phyloP scores from a whole-genome alignment of 2,888 invertebrate species.

The Steinernema hermaphroditum region DNA sequence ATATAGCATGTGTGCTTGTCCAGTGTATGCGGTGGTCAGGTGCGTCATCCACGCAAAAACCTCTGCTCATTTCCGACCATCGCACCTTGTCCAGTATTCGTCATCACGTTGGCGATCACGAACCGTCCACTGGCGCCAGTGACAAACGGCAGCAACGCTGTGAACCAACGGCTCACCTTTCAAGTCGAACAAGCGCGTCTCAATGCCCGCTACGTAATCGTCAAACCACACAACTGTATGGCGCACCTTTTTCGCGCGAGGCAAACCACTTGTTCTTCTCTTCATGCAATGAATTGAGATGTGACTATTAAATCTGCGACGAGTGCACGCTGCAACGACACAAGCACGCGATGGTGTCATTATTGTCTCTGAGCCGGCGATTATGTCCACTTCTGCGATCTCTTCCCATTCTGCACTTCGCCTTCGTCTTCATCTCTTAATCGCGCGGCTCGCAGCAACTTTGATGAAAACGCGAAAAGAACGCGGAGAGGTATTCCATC shows the following conservation, averaged over 20 bases:
- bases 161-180: neutral
- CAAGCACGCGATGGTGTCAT: conserved; percentile 26
- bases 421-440: neutral
- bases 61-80: too few relatives aligned
- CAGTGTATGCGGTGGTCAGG: too few relatives aligned
- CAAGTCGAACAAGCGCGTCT: neutral
- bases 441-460: conserved; percentile 1
- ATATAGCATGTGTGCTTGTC: too few relatives aligned
- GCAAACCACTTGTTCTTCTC: too few relatives aligned
- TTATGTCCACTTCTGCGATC: conserved; percentile 29
- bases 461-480: neutral
- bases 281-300: too few relatives aligned
- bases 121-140: neutral
- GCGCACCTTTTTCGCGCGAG: neutral
- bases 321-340: conserved; percentile 7
- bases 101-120: conserved; percentile 4
- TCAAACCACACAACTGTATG: neutral
- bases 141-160: too few relatives aligned
- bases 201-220: neutral
- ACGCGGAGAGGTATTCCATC: neutral
- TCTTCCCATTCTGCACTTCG: conserved; percentile 14
- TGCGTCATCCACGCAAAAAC: too few relatives aligned
- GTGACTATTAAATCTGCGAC: neutral
- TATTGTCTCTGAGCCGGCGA: conserved; percentile 29
- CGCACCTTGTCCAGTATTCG: neutral